A percentile compares a stretch with the other conserved stretches of the same genome.
These are phyloP conservation scores for Pheosia tremula DNA, from an alignment of 2,888 invertebrate genomes.

Conservation along the genomic window DNA sequence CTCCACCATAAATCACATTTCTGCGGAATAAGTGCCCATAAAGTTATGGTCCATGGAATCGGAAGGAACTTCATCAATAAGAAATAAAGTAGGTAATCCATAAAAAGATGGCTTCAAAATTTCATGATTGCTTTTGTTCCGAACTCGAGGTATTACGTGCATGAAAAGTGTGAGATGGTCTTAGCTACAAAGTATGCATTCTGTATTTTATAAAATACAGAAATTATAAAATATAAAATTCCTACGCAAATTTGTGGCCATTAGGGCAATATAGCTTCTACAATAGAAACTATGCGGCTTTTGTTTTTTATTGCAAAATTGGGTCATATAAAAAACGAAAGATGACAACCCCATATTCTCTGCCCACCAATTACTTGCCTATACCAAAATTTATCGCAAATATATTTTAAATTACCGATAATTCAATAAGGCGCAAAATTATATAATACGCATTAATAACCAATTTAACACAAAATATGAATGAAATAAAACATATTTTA, in stretches of 20 bases:
- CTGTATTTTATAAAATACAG: neutral
- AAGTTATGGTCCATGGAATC: slow-evolving; percentile 16
- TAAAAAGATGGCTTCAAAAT: slow-evolving; percentile 20
- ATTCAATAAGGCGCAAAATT: too few species aligned
- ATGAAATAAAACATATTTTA: too few species aligned
- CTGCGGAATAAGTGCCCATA: slow-evolving; percentile 16
- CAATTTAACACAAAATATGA: too few species aligned
- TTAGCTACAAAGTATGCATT: slow-evolving; percentile 17
- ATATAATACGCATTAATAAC: too few species aligned
- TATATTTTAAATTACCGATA: too few species aligned
- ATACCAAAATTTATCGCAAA: too few species aligned
- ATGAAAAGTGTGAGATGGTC: slow-evolving; percentile 16
- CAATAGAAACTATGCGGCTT: neutral
- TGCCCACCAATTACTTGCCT: too few species aligned
- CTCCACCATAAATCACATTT: slow-evolving; percentile 23
- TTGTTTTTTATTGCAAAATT: too few species aligned
- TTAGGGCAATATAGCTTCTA: neutral
- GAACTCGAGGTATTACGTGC: slow-evolving; percentile 22
- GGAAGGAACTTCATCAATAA: slow-evolving; percentile 21
- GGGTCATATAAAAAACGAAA: too few species aligned
- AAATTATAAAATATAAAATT: too few species aligned
- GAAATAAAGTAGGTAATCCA: slow-evolving; percentile 25
- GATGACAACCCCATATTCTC: too few species aligned
- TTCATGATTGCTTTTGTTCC: slow-evolving; percentile 29
- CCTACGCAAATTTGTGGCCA: neutral